These are phyloP conservation scores for Bufo gargarizans DNA, from an alignment of 2,113 vertebrate species.

Conservation along the genomic window DNA sequence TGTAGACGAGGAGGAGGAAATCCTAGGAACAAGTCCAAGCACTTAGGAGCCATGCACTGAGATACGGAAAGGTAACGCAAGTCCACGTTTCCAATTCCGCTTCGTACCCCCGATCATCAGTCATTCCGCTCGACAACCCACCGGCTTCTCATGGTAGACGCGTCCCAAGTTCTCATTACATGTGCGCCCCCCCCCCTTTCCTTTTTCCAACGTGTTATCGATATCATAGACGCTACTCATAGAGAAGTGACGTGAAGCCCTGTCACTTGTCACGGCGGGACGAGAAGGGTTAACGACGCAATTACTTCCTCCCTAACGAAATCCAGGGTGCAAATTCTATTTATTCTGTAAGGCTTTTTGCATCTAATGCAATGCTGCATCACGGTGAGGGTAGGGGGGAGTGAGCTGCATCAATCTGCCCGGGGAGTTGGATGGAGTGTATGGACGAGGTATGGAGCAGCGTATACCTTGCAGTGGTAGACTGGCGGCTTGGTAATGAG, in stretches of 20 bases:
- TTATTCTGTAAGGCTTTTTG: slow-evolving; percentile 1
- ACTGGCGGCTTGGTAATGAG: neutral
- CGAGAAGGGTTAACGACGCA: neutral
- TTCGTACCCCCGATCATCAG: neutral
- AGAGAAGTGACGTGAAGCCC: neutral
- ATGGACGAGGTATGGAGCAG: too few relatives aligned
- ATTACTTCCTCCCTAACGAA: neutral
- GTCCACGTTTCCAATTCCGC: neutral
- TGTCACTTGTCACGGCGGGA: neutral
- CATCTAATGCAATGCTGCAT: slow-evolving; percentile 5
- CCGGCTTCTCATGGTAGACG: neutral
- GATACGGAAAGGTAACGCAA: neutral
- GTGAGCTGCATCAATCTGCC: too few relatives aligned
- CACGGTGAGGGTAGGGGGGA: neutral
- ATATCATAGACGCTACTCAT: neutral
- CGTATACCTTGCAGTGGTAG: neutral
- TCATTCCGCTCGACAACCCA: neutral
- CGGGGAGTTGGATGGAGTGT: neutral
- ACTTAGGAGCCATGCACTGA: neutral
- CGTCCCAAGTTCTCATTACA: neutral
- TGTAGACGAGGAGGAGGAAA: slow-evolving; percentile 31
- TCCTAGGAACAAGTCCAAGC: neutral
- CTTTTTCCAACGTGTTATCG: neutral
- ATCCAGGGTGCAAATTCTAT: neutral
- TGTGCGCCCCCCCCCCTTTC: neutral